A percentile compares a stretch with the other conserved stretches of the same genome.
Conservation (phyloP, 2,888 invertebrate genomes). For the Altica lythri region DNA sequence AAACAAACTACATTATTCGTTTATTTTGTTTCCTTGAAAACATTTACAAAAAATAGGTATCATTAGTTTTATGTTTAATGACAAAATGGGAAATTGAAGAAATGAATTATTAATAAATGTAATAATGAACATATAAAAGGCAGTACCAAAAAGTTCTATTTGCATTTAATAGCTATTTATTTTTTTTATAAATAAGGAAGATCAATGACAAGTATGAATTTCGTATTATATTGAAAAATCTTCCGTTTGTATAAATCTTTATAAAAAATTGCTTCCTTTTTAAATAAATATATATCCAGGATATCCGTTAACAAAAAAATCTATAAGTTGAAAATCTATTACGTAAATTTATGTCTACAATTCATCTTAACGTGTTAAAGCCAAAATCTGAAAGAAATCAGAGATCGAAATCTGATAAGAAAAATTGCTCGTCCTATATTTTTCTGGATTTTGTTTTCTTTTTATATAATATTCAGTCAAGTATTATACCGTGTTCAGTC, state of each 20-base stretch:
- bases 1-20: no score
- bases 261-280: slow-evolving; percentile 15
- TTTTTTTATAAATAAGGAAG: no score
- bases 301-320: slow-evolving; percentile 15
- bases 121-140: no score
- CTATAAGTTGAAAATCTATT: slow-evolving; percentile 20
- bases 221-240: slow-evolving; percentile 1
- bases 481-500: slow-evolving; percentile 14
- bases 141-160: no score
- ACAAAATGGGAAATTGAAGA: no score
- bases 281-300: slow-evolving; percentile 12
- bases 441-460: slow-evolving; percentile 17
- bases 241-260: not conserved
- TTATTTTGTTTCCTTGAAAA: no score
- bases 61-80: no score
- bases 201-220: no score
- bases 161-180: no score
- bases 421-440: slow-evolving; percentile 13
- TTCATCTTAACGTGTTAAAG: slow-evolving; percentile 17
- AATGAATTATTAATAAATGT: no score
- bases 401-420: slow-evolving; percentile 19
- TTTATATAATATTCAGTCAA: slow-evolving; percentile 20
- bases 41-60: no score
- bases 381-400: slow-evolving; percentile 15
- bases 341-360: slow-evolving; percentile 20